Evolutionary conservation across 2,888 invertebrate genomes (phyloP).

Genomic region (Meganola albula): DNA sequence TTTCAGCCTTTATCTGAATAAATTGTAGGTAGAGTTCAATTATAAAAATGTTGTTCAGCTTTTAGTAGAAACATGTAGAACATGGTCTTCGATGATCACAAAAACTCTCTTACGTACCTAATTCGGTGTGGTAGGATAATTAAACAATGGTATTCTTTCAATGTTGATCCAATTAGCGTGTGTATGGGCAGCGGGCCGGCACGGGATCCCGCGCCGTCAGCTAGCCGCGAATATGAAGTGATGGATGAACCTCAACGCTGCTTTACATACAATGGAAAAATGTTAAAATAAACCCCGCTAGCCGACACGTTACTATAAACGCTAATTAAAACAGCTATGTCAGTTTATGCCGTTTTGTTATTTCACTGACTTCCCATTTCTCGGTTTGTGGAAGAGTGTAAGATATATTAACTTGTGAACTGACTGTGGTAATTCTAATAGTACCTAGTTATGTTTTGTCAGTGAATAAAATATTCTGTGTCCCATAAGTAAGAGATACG

Average conservation of each 20-base stretch:
- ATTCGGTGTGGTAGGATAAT: constrained; percentile 31
- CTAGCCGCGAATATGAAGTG: constrained; percentile 70
- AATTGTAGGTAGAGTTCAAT: background rate
- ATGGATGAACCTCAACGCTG: constrained; percentile 64
- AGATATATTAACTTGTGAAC: constrained; percentile 44
- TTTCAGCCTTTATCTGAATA: no score
- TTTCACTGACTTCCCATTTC: constrained; percentile 38
- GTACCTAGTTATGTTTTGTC: constrained; percentile 21
- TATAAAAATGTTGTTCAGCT: background rate
- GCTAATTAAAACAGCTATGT: constrained; percentile 69
- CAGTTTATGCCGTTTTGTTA: constrained; percentile 58
- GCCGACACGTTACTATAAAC: constrained; percentile 61
- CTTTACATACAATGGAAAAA: constrained; percentile 74
- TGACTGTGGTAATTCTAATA: constrained; percentile 28
- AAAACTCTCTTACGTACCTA: constrained; percentile 27
- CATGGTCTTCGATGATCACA: constrained; percentile 20
- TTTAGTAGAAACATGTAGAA: constrained; percentile 12
- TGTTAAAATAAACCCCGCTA: constrained; percentile 49
- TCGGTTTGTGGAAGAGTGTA: constrained; percentile 45
- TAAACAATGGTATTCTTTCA: constrained; percentile 35
- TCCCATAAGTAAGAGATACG: constrained; percentile 11
- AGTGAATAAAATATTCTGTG: constrained; percentile 12
- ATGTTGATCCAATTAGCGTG: constrained; percentile 48
- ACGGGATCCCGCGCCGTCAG: constrained; percentile 45
- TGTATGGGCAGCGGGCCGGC: constrained; percentile 46